phyloP scores from a whole-genome alignment of 2,113 vertebrate genomes.

The Passerina amoena region DNA sequence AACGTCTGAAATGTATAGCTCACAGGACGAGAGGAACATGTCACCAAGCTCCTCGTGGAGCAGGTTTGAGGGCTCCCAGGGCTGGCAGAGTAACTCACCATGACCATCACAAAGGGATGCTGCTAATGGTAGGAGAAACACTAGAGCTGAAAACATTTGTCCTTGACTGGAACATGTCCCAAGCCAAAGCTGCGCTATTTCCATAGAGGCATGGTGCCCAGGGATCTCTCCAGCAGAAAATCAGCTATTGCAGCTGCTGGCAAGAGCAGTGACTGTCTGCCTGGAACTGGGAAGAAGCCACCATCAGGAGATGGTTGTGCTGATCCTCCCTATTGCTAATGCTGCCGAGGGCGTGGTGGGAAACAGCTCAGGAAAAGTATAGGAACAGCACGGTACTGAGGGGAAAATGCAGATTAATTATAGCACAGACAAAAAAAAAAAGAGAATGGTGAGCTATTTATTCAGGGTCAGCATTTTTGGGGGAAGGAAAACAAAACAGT shows the following conservation, averaged over 20 bases:
- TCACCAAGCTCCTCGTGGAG: neutral
- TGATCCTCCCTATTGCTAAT: neutral
- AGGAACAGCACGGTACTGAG: neutral
- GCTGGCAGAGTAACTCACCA: neutral
- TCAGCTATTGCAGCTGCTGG: neutral
- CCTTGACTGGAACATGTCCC: neutral
- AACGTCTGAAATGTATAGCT: neutral
- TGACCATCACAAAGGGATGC: neutral
- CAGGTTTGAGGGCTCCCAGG: neutral
- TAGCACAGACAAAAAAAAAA: neutral
- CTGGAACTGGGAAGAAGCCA: neutral
- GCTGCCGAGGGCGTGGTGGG: fast-evolving
- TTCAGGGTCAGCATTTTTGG: neutral
- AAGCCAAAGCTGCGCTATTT: neutral
- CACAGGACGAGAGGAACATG: neutral
- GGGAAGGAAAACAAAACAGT: neutral
- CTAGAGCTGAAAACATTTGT: neutral
- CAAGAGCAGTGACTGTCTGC: neutral
- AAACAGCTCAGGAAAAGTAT: neutral
- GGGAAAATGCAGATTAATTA: constrained; percentile 16
- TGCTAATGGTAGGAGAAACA: neutral
- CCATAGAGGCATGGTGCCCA: neutral
- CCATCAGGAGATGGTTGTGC: neutral
- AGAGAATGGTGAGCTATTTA: neutral
- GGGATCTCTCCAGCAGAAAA: neutral